Evolutionary conservation across 2,113 vertebrate species (phyloP).

Genomic region (Suricata suricatta): DNA sequence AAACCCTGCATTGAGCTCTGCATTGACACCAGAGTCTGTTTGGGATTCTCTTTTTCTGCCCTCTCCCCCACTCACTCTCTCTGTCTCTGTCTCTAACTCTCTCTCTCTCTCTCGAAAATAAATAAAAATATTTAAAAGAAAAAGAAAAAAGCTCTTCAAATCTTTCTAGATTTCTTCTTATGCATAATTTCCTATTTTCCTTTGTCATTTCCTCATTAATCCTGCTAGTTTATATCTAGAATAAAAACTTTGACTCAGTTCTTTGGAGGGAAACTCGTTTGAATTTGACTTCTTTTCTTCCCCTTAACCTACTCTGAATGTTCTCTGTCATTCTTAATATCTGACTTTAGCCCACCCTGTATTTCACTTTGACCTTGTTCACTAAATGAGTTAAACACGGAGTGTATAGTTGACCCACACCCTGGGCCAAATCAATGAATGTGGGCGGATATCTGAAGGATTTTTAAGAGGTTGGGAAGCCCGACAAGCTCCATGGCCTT

Average conservation of each 20-base stretch:
- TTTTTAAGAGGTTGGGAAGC: not conserved
- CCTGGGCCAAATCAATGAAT: not conserved
- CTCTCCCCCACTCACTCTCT: not conserved
- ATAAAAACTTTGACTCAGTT: not conserved
- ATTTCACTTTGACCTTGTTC: not conserved
- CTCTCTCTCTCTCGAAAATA: not conserved
- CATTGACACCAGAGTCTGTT: not conserved
- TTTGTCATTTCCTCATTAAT: not conserved
- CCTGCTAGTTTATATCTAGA: not conserved
- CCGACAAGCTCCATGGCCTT: not conserved
- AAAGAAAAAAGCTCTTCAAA: not conserved
- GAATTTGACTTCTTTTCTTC: not conserved
- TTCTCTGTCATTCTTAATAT: not conserved
- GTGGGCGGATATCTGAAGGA: not conserved
- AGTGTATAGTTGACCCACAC: not conserved
- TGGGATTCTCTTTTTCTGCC: not conserved
- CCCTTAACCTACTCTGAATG: not conserved
- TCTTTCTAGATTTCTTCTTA: not conserved
- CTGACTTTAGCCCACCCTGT: not conserved
- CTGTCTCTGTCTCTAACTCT: not conserved
- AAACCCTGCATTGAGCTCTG: not conserved
- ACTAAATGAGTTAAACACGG: not conserved
- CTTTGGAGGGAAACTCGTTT: not conserved
- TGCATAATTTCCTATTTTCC: not conserved
- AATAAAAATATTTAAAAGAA: not conserved